Evolutionary conservation across 1,140 invertebrate genomes (phyloP), one percentile per base, ranked within the genome.

Genomic region (Anoplolepis gracilipes): DNA sequence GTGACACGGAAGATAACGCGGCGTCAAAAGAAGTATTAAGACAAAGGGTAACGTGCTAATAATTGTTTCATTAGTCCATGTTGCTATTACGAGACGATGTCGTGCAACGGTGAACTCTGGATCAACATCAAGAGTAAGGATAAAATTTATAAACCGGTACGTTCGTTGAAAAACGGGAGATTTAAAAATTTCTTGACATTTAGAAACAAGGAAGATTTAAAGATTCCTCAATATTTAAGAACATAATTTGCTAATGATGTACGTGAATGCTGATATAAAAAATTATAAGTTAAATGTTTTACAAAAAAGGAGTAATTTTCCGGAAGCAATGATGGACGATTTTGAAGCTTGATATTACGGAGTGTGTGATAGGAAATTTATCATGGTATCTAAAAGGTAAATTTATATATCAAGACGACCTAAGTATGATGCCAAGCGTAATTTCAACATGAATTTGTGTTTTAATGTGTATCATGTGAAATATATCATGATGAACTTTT

Each of bases 341-440:
- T 79, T 39, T 78, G 55, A 19, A 64, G 10, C 5, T 16, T 67
- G 39, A 13, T 19, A 46, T 61, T 82, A 61, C 25, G 19, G 59
- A 67, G 22, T 67, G 28, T 67, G 39, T n/a, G 53, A 73, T 5
- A 22, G 65, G n/a, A 33, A 72, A 72, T 73, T 72, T 30, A 42
- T 59, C n/a, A 22, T 61, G 65, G 36, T 30, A 59, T 46, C 39
- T 30, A 30, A 70, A 3, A 42, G 55, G n/a, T 13, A 61, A 72
- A 30, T 81, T 10, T 19, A 59, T 73, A 19, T 57, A 59, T 82
- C 33, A 59, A 59, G 13, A 59, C 78, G 78, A 82, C 67, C 65
- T 72, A 82, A 82, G 67, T 59, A 73, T 46, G 67, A 72, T 59
- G 36, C n/a, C 46, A 36, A 46, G 25, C 67, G 78, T 73, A 69